Evolutionary conservation across 92 coral and sea anemone species (phyloP).

Genomic region (Epizoanthus illoricatus): DNA sequence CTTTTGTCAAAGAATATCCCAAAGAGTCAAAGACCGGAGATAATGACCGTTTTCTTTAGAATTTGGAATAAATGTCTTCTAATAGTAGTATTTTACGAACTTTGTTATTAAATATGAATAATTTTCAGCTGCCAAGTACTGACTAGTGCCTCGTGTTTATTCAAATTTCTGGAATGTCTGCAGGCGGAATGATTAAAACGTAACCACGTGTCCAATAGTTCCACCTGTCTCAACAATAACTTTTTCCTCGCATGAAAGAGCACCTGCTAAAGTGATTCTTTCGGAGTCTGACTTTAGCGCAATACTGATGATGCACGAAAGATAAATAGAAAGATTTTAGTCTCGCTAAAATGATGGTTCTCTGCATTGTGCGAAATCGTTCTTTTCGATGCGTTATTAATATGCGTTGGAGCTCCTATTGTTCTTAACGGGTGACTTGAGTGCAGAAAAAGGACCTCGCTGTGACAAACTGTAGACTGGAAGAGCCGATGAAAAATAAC

Average conservation of each 20-base stretch:
- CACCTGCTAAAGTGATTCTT: not conserved
- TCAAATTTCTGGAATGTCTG: not conserved
- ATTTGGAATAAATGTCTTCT: not conserved
- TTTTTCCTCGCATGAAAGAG: not conserved
- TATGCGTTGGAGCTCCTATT: not conserved
- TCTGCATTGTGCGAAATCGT: too few species aligned
- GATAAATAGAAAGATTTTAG: too few species aligned
- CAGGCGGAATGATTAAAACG: not conserved
- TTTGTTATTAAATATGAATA: not conserved
- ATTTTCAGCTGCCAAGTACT: not conserved
- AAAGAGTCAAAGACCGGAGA: too few species aligned
- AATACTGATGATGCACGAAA: not conserved
- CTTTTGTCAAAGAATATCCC: not conserved
- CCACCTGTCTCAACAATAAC: not conserved
- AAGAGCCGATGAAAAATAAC: not conserved
- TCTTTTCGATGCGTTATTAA: too few species aligned
- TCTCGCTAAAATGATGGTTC: too few species aligned
- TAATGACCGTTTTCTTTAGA: not conserved
- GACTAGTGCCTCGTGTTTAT: not conserved
- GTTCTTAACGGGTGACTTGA: not conserved
- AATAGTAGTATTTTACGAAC: not conserved
- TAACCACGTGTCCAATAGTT: not conserved
- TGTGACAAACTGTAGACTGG: not conserved
- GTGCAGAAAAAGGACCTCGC: not conserved
- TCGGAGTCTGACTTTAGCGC: not conserved